phyloP scores from a whole-genome alignment of 2,888 invertebrate genomes.

The Agrilus cyanescens region DNA sequence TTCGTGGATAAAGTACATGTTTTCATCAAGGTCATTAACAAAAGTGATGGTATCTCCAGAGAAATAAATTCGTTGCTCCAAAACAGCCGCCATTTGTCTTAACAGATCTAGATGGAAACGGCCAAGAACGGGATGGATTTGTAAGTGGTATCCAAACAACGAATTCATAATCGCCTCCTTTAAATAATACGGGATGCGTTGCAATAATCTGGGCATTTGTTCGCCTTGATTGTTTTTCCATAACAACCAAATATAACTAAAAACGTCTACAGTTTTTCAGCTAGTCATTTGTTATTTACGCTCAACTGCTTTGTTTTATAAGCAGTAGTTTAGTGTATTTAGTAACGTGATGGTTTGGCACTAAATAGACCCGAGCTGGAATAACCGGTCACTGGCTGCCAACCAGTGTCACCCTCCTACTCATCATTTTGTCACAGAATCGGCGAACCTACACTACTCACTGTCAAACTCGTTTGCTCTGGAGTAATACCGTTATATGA shows the following conservation, averaged over 20 bases:
- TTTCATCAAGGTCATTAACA: constrained; percentile 18
- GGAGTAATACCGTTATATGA: too few relatives aligned
- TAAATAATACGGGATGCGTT: constrained; percentile 20
- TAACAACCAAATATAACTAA: constrained; percentile 9
- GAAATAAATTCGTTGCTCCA: constrained; percentile 17
- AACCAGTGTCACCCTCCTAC: too few relatives aligned
- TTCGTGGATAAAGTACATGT: constrained; percentile 23
- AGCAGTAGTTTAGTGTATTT: too few relatives aligned
- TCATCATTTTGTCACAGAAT: too few relatives aligned
- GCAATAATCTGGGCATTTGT: constrained; percentile 13
- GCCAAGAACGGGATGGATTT: constrained; percentile 16
- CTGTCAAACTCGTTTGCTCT: too few relatives aligned
- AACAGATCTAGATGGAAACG: constrained; percentile 20
- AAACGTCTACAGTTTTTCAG: too few relatives aligned
- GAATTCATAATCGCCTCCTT: constrained; percentile 19
- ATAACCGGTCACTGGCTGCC: too few relatives aligned
- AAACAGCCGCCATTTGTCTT: constrained; percentile 18
- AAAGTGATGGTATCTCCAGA: constrained; percentile 18
- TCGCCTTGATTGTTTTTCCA: constrained; percentile 11
- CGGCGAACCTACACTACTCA: too few relatives aligned
- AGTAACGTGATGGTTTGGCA: too few relatives aligned
- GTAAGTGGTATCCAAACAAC: constrained; percentile 20
- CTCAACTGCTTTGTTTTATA: too few relatives aligned
- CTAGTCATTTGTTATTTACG: too few relatives aligned
- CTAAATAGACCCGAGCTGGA: too few relatives aligned